phyloP scores from a whole-genome alignment of 2,113 vertebrate species.

The Circaetus cinerascens region DNA sequence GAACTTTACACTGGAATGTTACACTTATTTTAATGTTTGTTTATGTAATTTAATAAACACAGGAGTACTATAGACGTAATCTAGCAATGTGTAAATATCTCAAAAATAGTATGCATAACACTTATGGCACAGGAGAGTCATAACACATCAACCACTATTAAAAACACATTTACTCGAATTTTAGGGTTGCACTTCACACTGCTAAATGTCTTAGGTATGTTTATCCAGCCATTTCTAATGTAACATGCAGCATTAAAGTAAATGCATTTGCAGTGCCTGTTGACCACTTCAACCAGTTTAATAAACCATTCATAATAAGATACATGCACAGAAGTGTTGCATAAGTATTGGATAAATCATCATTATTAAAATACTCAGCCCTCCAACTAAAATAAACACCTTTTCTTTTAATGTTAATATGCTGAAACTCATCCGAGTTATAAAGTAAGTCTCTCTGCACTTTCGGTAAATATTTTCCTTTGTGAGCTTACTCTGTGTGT shows the following conservation, averaged over 20 bases:
- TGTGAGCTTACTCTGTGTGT: not conserved
- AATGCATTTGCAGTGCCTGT: slow-evolving; percentile 44
- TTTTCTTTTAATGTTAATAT: not conserved
- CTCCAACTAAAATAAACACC: not conserved
- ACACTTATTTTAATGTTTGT: slow-evolving; percentile 30
- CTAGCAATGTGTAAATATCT: slow-evolving; percentile 44
- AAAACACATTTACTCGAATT: slow-evolving; percentile 69
- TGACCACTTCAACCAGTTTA: slow-evolving; percentile 55
- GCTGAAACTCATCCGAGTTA: not conserved
- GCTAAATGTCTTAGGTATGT: slow-evolving; percentile 38
- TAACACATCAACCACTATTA: slow-evolving; percentile 60
- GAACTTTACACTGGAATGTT: not conserved
- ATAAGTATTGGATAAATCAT: not conserved
- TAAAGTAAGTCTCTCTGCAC: not conserved
- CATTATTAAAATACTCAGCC: not conserved
- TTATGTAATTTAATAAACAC: slow-evolving; percentile 53
- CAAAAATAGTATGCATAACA: slow-evolving; percentile 50
- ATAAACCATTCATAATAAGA: slow-evolving; percentile 42
- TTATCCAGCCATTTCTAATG: slow-evolving; percentile 67
- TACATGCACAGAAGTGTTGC: slow-evolving; percentile 6
- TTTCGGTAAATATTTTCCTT: not conserved
- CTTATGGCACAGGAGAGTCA: slow-evolving; percentile 16
- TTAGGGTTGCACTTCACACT: slow-evolving; percentile 63
- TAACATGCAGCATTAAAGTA: slow-evolving; percentile 57
- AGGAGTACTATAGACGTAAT: slow-evolving; percentile 5